Percentiles rank a stretch among this genome's conserved stretches.
Conservation (phyloP, 2,113 vertebrate genomes). For the Baryphthengus martii region DNA sequence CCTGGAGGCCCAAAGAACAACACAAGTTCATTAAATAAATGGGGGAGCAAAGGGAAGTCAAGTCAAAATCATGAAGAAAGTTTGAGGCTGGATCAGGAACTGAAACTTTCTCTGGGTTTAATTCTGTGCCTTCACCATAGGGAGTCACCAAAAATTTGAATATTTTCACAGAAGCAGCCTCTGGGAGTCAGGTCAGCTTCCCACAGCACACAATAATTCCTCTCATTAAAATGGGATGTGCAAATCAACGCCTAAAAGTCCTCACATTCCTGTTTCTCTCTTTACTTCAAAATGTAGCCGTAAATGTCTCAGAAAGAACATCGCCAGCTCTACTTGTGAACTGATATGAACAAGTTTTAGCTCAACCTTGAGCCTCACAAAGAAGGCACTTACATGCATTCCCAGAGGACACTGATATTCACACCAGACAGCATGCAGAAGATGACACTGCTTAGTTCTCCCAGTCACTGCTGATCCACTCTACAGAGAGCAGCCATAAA, state of each 20-base stretch:
- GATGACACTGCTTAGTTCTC: not conserved
- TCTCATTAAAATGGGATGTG: constrained; percentile 3
- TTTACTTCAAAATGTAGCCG: constrained; percentile 23
- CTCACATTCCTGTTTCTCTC: constrained; percentile 4
- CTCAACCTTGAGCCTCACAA: not conserved
- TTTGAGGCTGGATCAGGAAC: constrained; percentile 33
- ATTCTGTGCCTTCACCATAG: not conserved
- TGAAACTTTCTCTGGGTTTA: constrained; percentile 47
- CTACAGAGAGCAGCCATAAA: not conserved
- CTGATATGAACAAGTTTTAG: not conserved
- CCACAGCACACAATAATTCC: constrained; percentile 50
- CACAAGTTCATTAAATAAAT: constrained; percentile 27
- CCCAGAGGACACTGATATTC: not conserved
- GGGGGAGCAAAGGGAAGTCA: not conserved
- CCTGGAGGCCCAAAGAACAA: constrained; percentile 45
- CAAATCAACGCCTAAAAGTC: constrained; percentile 6
- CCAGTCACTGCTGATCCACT: not conserved
- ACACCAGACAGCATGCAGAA: not conserved
- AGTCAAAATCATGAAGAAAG: constrained; percentile 51
- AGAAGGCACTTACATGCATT: not conserved
- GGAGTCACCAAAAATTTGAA: constrained; percentile 13
- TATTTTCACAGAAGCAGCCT: constrained; percentile 44
- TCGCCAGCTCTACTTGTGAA: not conserved
- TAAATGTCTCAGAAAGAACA: constrained; percentile 38
- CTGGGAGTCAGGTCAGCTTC: constrained; percentile 47